Percentiles rank a stretch among this genome's conserved stretches.
These are phyloP conservation scores for Myotis vivesi DNA, from an alignment of 2,797 vertebrate species.

Conservation along the genomic window DNA sequence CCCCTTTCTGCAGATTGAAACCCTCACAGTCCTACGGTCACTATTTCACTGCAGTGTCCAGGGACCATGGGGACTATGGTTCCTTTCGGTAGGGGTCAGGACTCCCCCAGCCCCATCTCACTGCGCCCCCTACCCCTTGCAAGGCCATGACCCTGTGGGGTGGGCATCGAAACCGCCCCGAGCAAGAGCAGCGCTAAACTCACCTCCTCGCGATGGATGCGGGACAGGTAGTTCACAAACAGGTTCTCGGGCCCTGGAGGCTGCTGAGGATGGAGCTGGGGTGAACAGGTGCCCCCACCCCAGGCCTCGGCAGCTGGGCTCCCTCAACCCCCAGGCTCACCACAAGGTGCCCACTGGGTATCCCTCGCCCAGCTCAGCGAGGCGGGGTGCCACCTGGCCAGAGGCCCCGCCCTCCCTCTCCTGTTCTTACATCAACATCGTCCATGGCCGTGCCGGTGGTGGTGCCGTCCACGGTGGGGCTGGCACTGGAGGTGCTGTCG, in stretches of 20 bases:
- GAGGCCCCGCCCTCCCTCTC: not conserved
- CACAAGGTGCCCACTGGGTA: not conserved
- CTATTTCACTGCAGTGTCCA: not conserved
- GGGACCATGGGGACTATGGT: not conserved
- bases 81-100: not conserved
- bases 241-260: conserved; percentile 94
- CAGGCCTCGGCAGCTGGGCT: not conserved
- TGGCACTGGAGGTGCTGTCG: conserved; percentile 86
- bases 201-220: conserved; percentile 98
- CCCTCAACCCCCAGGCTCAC: not conserved
- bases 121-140: not conserved
- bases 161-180: not conserved
- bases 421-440: conserved; percentile 91
- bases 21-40: not conserved
- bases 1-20: not conserved
- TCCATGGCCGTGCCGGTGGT: conserved; percentile 94
- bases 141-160: not conserved
- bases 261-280: conserved; percentile 79
- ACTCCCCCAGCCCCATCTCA: not conserved
- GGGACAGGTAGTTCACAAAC: conserved; percentile 98
- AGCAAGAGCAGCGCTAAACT: not conserved
- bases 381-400: accelerated
- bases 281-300: not conserved
- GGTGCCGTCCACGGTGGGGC: conserved; percentile 87
- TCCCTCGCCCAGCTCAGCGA: not conserved